A percentile compares a stretch with the other conserved stretches of the same genome.
phyloP scores from a whole-genome alignment of 2,113 vertebrate species.

The Tamias sibiricus region DNA sequence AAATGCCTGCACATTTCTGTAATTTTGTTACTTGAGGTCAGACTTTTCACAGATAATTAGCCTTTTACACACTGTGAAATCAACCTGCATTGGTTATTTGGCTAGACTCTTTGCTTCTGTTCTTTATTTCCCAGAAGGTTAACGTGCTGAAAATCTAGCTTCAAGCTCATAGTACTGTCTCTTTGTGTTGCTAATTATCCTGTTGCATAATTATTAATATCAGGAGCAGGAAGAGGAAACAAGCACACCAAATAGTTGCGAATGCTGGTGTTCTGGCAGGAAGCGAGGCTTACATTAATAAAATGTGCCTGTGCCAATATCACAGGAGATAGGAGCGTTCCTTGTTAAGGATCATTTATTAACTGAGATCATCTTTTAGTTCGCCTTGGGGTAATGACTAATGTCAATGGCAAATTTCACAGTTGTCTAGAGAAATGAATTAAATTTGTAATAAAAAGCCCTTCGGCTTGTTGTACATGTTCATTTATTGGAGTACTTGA shows the following conservation, averaged over 20 bases:
- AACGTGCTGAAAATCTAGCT: conserved; percentile 90
- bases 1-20: conserved; percentile 89
- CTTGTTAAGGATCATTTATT: conserved; percentile 99
- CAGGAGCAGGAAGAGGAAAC: conserved; percentile 93
- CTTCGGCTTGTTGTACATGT: conserved; percentile 97
- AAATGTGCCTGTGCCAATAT: conserved; percentile 95
- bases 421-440: conserved; percentile 99
- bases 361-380: conserved; percentile 99
- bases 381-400: conserved; percentile 98
- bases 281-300: conserved; percentile 91
- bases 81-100: conserved; percentile 92
- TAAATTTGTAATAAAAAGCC: conserved; percentile 98
- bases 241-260: conserved; percentile 90
- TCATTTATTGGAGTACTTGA: conserved; percentile 96
- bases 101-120: conserved; percentile 90
- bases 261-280: conserved; percentile 90
- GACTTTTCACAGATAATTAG: conserved; percentile 93
- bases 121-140: conserved; percentile 94
- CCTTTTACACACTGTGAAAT: conserved; percentile 93
- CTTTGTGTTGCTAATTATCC: conserved; percentile 95
- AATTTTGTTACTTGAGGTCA: conserved; percentile 91
- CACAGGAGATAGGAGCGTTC: conserved; percentile 91
- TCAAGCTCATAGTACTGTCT: conserved; percentile 90
- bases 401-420: conserved; percentile 99
- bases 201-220: conserved; percentile 96